Conservation (phyloP, 2,113 vertebrate species). For the Elgaria multicarinata region DNA sequence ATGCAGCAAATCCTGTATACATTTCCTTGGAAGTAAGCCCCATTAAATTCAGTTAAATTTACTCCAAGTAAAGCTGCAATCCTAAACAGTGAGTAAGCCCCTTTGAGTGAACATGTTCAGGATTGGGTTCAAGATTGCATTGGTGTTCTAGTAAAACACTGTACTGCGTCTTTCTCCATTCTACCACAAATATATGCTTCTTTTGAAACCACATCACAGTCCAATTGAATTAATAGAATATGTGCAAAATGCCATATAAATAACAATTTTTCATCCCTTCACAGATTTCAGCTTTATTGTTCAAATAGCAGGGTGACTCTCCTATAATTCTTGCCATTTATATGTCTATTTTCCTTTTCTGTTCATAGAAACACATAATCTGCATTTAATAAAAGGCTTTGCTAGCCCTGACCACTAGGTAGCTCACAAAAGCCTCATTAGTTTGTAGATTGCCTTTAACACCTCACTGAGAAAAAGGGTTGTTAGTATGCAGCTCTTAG, state of each 20-base stretch:
- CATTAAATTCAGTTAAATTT: not conserved
- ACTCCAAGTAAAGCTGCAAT: not conserved
- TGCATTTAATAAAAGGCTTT: slow-evolving; percentile 40
- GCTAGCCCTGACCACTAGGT: slow-evolving; percentile 4
- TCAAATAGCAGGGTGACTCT: not conserved
- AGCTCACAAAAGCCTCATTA: slow-evolving; percentile 27
- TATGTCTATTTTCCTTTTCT: not conserved
- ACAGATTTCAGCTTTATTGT: not conserved
- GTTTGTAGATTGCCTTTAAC: slow-evolving; percentile 26
- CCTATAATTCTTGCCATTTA: not conserved
- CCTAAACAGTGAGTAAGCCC: not conserved
- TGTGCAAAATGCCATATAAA: not conserved
- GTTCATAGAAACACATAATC: slow-evolving; percentile 18
- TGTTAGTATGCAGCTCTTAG: not conserved
- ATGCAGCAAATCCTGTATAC: not conserved
- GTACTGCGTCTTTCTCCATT: not conserved
- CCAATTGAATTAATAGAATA: slow-evolving; percentile 3
- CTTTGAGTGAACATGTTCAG: not conserved
- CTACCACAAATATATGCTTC: not conserved
- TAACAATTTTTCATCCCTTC: not conserved
- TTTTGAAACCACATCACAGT: not conserved
- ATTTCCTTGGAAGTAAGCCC: not conserved
- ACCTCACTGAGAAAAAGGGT: slow-evolving; percentile 26
- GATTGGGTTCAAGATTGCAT: not conserved
- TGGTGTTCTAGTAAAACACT: not conserved